Evolutionary conservation across 2,113 vertebrate species (phyloP).

Genomic region (Paradisaea rubra): DNA sequence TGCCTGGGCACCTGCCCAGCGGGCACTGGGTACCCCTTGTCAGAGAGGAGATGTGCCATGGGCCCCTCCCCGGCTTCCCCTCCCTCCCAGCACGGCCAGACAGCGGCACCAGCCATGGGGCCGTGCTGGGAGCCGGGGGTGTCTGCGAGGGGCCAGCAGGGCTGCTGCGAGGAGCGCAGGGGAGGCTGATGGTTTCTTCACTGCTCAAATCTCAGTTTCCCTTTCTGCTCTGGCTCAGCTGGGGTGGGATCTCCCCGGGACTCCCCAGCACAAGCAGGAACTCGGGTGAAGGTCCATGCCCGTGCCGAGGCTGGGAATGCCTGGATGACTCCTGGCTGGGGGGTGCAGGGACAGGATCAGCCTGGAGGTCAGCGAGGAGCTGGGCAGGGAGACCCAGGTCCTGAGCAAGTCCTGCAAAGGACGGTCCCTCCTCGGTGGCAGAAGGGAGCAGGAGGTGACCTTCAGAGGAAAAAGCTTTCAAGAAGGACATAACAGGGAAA

Average conservation of each 20-base stretch:
- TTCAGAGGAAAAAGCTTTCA: neutral
- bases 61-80: neutral
- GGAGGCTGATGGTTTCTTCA: neutral
- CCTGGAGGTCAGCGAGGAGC: neutral
- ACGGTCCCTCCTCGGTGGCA: fast-evolving
- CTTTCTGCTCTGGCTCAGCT: neutral
- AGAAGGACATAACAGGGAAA: neutral
- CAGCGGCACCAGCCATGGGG: neutral
- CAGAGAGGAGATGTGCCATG: neutral
- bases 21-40: neutral
- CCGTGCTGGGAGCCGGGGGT: neutral
- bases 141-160: neutral
- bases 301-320: neutral
- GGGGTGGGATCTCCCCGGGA: neutral
- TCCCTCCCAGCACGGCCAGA: neutral
- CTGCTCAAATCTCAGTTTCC: neutral
- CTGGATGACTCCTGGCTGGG: neutral
- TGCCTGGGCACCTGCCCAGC: neutral
- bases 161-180: neutral
- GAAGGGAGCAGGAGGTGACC: neutral
- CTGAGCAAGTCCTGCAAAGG: neutral
- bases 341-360: neutral
- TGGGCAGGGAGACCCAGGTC: neutral
- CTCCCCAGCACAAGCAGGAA: neutral
- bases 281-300: neutral